Evolutionary conservation across 35 echinoderm and acorn worm genomes (phyloP).

Genomic region (Lytechinus variegatus): DNA sequence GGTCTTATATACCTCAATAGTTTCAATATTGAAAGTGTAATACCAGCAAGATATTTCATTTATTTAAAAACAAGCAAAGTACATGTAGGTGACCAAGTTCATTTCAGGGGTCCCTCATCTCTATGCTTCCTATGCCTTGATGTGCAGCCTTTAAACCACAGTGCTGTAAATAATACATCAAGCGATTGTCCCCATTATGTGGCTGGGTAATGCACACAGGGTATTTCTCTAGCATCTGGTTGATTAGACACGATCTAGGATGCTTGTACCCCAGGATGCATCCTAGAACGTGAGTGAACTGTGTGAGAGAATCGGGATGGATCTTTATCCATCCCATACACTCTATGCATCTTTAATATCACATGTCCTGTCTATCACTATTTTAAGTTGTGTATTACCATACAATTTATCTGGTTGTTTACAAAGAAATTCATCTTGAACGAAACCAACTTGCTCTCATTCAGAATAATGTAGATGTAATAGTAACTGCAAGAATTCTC

Average conservation of each 20-base stretch:
- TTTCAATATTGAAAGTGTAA: not conserved
- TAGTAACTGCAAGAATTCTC: not conserved
- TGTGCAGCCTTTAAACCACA: not conserved
- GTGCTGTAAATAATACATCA: conserved; percentile 28
- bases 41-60: not conserved
- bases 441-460: not conserved
- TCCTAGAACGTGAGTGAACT: conserved; percentile 10
- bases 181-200: conserved; percentile 15
- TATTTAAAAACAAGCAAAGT: not conserved
- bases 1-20: not conserved
- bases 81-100: not conserved
- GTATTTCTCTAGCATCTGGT: not conserved
- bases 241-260: not conserved
- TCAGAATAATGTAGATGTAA: not conserved
- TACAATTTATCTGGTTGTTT: not conserved
- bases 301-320: not conserved
- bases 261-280: not conserved
- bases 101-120: not conserved
- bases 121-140: not conserved
- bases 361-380: not conserved
- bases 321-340: not conserved
- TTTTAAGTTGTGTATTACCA: not conserved
- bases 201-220: not conserved
- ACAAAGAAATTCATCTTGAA: not conserved
- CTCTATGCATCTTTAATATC: not conserved